Conservation (phyloP, 2,113 vertebrate species). For the Sylvilagus bachmani region DNA sequence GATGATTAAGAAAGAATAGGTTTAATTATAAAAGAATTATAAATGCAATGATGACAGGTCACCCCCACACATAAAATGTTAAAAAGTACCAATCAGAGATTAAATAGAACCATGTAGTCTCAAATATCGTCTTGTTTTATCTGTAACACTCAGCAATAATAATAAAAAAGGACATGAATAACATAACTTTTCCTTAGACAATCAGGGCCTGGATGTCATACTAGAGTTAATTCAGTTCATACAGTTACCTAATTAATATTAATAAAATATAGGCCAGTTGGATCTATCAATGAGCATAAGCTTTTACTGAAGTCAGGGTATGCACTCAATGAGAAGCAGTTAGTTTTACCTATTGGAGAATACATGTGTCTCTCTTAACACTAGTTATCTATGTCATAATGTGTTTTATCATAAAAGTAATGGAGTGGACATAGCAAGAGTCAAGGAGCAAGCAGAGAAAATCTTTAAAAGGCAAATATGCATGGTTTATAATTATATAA, state of each 20-base stretch:
- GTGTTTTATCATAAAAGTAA: neutral
- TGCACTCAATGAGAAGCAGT: neutral
- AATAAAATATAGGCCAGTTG: neutral
- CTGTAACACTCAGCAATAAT: neutral
- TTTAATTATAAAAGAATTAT: conserved; percentile 7
- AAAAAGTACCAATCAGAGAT: neutral
- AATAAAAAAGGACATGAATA: neutral
- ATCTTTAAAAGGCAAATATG: neutral
- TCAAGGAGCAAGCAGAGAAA: neutral
- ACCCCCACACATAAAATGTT: neutral
- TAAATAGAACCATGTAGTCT: neutral
- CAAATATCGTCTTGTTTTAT: neutral
- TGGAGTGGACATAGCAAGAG: neutral
- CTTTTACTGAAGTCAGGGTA: neutral
- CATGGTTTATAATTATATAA: neutral
- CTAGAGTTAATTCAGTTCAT: neutral
- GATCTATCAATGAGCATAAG: neutral
- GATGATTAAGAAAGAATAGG: neutral
- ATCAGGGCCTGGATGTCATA: neutral
- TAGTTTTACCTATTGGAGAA: neutral
- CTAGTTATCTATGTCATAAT: neutral
- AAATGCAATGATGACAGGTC: neutral
- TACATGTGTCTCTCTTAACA: neutral
- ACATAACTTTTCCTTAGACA: neutral
- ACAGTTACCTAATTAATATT: conserved; percentile 55